phyloP scores from a whole-genome alignment of 1,140 invertebrate genomes.

The Artemia franciscana region DNA sequence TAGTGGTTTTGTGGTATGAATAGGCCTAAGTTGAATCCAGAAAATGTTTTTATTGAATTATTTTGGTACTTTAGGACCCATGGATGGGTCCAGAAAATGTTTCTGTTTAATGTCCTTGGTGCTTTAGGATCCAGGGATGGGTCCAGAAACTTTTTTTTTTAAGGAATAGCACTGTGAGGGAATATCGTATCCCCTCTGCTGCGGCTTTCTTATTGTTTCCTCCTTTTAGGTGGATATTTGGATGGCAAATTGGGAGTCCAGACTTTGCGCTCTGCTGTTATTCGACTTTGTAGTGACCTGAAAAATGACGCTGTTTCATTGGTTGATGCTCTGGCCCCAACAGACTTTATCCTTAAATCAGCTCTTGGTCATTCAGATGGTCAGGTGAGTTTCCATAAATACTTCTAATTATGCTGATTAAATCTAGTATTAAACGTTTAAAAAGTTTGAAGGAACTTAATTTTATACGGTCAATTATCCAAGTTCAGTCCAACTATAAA shows the following conservation, averaged over 20 bases:
- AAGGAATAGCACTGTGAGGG: too few species aligned
- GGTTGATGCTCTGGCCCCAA: slow-evolving; percentile 62
- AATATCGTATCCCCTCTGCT: too few species aligned
- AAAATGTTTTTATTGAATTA: too few species aligned
- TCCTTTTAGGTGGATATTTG: slow-evolving; percentile 15
- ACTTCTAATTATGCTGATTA: slow-evolving; percentile 4
- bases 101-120: too few species aligned
- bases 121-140: too few species aligned
- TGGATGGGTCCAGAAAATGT: too few species aligned
- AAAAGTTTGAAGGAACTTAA: neutral
- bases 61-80: too few species aligned
- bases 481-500: neutral
- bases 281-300: slow-evolving; percentile 33
- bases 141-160: too few species aligned
- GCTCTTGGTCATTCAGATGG: slow-evolving; percentile 53
- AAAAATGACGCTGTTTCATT: slow-evolving; percentile 47
- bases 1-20: too few species aligned
- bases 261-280: slow-evolving; percentile 31
- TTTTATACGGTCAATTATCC: neutral
- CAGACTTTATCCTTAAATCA: slow-evolving; percentile 63
- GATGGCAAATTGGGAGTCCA: slow-evolving; percentile 11
- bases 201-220: too few species aligned
- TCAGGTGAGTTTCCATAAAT: slow-evolving; percentile 43
- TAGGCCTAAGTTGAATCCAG: too few species aligned
- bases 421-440: neutral